Evolutionary conservation across 2,888 invertebrate genomes (phyloP).

Genomic region (Linnaemya vulpina): DNA sequence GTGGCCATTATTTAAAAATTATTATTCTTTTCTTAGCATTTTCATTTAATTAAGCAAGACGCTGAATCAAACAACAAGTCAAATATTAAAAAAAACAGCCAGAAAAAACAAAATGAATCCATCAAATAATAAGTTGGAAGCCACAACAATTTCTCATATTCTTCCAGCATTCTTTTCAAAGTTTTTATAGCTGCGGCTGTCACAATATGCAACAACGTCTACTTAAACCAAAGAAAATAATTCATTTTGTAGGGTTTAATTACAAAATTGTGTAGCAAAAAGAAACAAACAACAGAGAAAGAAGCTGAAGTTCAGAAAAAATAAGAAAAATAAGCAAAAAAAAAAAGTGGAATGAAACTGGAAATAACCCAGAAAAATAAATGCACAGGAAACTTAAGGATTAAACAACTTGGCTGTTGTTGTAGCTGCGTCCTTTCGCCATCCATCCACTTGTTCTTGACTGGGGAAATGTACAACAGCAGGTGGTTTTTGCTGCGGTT

Average conservation of each 20-base stretch:
- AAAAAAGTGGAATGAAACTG: slow-evolving; percentile 9
- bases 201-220: neutral
- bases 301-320: slow-evolving; percentile 2
- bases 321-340: too few relatives aligned
- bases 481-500: slow-evolving; percentile 41
- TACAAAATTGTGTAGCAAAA: slow-evolving; percentile 13
- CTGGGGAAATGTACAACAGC: slow-evolving; percentile 49
- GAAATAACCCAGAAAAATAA: slow-evolving; percentile 20
- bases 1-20: neutral
- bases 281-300: neutral
- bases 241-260: slow-evolving; percentile 35
- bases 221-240: slow-evolving; percentile 19
- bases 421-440: neutral
- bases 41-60: slow-evolving; percentile 13
- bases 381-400: slow-evolving; percentile 28
- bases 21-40: neutral
- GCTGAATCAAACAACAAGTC: neutral
- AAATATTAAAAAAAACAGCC: neutral
- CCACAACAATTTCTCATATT: slow-evolving; percentile 28
- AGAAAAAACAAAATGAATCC: neutral
- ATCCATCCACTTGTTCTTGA: slow-evolving; percentile 9
- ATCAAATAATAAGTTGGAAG: slow-evolving; percentile 16
- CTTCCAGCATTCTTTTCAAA: neutral
- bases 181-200: neutral
- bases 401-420: slow-evolving; percentile 18